Evolutionary conservation across 2,797 vertebrate genomes (phyloP).

Genomic region (Phoxinus dragarum): DNA sequence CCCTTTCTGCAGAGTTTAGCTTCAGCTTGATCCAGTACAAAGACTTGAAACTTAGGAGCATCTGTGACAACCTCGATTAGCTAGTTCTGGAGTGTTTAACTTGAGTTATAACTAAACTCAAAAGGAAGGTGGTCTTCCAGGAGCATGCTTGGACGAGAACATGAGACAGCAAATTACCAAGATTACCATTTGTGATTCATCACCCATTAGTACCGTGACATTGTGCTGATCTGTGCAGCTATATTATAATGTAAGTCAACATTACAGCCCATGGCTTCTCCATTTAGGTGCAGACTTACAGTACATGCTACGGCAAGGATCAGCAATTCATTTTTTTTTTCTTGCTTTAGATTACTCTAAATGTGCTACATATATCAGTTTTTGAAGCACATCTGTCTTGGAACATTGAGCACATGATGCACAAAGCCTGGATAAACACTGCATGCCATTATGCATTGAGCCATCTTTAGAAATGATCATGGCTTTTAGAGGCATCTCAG

Average conservation of each 20-base stretch:
- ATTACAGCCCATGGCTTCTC: slow-evolving; percentile 1
- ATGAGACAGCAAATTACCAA: neutral
- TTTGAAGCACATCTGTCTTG: slow-evolving; percentile 8
- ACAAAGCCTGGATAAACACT: slow-evolving; percentile 45
- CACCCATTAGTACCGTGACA: neutral
- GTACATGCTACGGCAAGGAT: neutral
- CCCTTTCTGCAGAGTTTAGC: neutral
- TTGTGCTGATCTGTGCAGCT: slow-evolving; percentile 14
- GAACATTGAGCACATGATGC: slow-evolving; percentile 30
- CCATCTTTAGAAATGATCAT: slow-evolving; percentile 49
- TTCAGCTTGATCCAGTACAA: neutral
- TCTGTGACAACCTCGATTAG: neutral
- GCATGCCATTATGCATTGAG: slow-evolving; percentile 44
- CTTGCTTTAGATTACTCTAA: slow-evolving; percentile 12
- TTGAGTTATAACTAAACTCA: neutral
- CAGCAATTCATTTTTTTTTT: neutral
- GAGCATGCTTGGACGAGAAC: neutral
- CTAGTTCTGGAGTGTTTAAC: neutral
- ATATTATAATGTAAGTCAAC: neutral
- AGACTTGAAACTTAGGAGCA: neutral
- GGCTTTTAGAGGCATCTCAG: slow-evolving; percentile 46
- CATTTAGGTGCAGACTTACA: neutral
- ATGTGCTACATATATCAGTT: slow-evolving; percentile 38
- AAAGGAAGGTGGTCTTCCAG: neutral
- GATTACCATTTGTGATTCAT: neutral